Base-by-base conservation (phyloP, 2,797 vertebrate species). In the Sebastes taczanowskii region DNA sequence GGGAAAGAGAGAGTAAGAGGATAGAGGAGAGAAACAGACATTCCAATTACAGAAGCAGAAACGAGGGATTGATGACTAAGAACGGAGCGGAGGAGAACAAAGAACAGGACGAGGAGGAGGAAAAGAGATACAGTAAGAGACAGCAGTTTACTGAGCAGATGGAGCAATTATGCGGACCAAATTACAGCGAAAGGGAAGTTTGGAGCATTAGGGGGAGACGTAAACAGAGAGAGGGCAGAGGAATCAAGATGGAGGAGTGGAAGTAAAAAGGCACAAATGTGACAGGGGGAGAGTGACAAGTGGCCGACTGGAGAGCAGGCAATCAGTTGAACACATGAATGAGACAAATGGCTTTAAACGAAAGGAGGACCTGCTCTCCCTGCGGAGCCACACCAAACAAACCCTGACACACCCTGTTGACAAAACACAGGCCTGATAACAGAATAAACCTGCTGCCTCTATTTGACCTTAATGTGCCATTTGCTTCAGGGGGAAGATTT, bases 81-180 rank as follows among this genome's bases (percentile, higher is more conserved):
- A 85, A 74, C n/a, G 52, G 73, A 88, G 81, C 30, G 64, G 82
- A 81, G 76, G 49, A 82, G 84, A 87, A 89, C 63, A 85, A 88
- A 88, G 82, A 71, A 65, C 32, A 76, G 65, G 66, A 87, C 20
- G 66, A 82, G 78, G 80, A 64, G 60, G 70, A 84, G 78, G 60
- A 62, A 82, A 46, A 84, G 63, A 80, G 83, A 78, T 88, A 80
- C 77, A 87, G 85, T 84, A 78, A 71, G 80, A 81, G 83, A 82
- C 84, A 74, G 88, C 86, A 85, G 90, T 91, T 93, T 91, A 86
- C 85, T 6, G 80, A 92, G 89, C 89, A 93, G 92, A 94, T 92
- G 91, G 92, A 91, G 93, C 91, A 94, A 93, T 93, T 94, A 94
- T 89, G 78, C n/a, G 3, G 88, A 84, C 91, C 80, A 78, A 90